phyloP scores from a whole-genome alignment of 2,113 vertebrate genomes.

The Peromyscus leucopus region DNA sequence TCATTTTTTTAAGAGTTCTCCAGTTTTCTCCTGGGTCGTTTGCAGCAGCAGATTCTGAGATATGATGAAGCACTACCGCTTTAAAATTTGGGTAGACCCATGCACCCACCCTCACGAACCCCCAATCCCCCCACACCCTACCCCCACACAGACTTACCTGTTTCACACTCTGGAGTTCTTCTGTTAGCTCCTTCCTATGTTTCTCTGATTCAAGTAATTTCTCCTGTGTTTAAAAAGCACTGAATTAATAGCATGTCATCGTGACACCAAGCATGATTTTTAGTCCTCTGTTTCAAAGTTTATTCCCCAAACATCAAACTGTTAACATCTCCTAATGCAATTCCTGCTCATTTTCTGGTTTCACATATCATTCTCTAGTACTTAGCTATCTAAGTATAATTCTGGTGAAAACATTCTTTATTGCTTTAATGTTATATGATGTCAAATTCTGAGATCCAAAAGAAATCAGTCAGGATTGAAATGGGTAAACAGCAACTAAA shows the following conservation, averaged over 20 bases:
- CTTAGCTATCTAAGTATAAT: neutral
- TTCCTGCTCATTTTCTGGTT: neutral
- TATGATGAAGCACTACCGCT: neutral
- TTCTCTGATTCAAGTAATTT: conserved; percentile 90
- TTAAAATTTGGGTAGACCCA: neutral
- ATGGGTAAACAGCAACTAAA: conserved; percentile 13
- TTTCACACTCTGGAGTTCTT: conserved; percentile 90
- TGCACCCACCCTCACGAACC: neutral
- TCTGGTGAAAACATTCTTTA: conserved; percentile 2
- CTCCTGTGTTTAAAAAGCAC: conserved; percentile 86
- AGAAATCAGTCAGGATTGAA: neutral
- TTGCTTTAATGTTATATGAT: conserved; percentile 21
- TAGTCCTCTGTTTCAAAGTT: conserved; percentile 17
- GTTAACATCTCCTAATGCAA: neutral
- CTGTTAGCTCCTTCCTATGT: conserved; percentile 89
- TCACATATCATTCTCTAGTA: neutral
- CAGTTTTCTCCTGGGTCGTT: neutral
- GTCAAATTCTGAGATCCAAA: conserved; percentile 9
- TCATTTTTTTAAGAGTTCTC: neutral
- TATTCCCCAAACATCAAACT: neutral
- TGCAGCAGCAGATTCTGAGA: neutral
- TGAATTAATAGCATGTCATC: conserved; percentile 56
- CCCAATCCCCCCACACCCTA: neutral
- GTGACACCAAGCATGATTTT: neutral
- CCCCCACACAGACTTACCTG: conserved; percentile 87